Percentiles rank a stretch among this genome's conserved stretches.
phyloP scores from a whole-genome alignment of 2,888 invertebrate genomes.

The Adela reaumurella region DNA sequence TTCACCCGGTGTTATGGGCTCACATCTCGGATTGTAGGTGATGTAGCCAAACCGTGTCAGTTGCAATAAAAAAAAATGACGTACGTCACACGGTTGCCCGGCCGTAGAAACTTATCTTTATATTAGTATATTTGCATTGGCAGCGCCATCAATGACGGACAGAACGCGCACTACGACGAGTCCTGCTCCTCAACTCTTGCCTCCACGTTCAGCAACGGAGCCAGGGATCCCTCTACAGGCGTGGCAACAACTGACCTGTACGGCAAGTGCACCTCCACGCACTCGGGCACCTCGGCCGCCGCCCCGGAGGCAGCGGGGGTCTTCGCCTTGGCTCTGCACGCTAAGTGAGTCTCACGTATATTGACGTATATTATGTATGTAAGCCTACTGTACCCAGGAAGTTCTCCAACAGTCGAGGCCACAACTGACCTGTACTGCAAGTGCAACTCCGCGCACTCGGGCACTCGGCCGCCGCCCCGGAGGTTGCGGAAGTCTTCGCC shows the following conservation, averaged over 20 bases:
- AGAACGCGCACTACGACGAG: slow-evolving; percentile 99
- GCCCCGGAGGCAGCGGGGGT: slow-evolving; percentile 99
- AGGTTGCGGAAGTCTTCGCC: no score
- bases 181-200: slow-evolving; percentile 98
- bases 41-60: no score
- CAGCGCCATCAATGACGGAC: slow-evolving; percentile 97
- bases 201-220: slow-evolving; percentile 98
- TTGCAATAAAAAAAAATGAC: no score
- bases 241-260: slow-evolving; percentile 98
- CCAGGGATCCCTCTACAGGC: slow-evolving; percentile 95
- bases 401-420: no score
- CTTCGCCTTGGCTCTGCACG: slow-evolving; percentile 95
- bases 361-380: no score
- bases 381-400: no score
- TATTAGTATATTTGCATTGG: neutral
- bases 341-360: no score
- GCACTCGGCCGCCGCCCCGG: no score
- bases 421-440: no score
- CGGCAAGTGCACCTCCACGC: slow-evolving; percentile 97
- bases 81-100: neutral
- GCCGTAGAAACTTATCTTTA: neutral
- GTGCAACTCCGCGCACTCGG: no score
- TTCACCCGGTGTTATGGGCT: no score
- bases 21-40: no score
- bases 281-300: slow-evolving; percentile 98